Conservation (phyloP, 2,888 invertebrate genomes). For the Ectemnius lituratus region DNA sequence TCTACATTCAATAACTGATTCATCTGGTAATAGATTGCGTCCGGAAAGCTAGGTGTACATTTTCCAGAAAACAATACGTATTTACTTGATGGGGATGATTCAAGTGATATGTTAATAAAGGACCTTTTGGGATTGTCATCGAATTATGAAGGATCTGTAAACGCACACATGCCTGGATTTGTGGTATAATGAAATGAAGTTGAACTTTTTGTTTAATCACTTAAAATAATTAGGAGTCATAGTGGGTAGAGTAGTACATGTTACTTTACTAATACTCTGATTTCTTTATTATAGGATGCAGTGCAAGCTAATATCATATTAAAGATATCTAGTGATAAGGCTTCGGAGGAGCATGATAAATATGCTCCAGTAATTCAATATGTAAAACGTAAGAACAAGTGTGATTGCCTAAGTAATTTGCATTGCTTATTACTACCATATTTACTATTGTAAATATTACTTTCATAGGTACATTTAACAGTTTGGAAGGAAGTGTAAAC, state of each 20-base stretch:
- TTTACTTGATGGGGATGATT: conserved; percentile 80
- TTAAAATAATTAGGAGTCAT: background rate
- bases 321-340: conserved; percentile 82
- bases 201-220: background rate
- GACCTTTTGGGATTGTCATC: conserved; percentile 55
- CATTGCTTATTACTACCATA: background rate
- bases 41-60: conserved; percentile 86
- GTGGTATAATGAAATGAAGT: conserved; percentile 50
- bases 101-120: conserved; percentile 64
- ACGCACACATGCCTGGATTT: conserved; percentile 54
- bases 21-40: conserved; percentile 80
- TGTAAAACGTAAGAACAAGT: conserved; percentile 82
- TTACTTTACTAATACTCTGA: conserved; percentile 10
- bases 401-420: conserved; percentile 54
- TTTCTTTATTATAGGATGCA: conserved; percentile 79
- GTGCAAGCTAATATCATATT: conserved; percentile 82
- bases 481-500: conserved; percentile 82
- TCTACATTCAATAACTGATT: background rate
- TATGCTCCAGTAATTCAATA: conserved; percentile 81
- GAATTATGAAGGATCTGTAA: conserved; percentile 43
- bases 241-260: conserved; percentile 1
- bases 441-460: background rate
- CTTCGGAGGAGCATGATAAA: conserved; percentile 77
- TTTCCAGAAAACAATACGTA: conserved; percentile 83
- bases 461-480: conserved; percentile 73